Evolutionary conservation across 2,797 vertebrate genomes (phyloP), one percentile per base, ranked within the genome.

Genomic region (Neosilurus mollespiculum): DNA sequence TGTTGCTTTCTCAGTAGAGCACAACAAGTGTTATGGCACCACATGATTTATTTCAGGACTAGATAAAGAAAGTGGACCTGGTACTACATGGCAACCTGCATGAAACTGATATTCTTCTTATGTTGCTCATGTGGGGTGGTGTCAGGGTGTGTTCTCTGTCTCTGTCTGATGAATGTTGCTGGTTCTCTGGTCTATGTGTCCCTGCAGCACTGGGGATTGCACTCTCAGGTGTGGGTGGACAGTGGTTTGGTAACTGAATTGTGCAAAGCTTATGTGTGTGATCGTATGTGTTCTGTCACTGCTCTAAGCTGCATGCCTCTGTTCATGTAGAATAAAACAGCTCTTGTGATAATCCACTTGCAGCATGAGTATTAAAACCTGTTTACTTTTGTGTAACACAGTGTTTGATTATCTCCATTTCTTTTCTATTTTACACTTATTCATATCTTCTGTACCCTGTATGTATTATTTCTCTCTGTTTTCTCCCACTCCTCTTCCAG

Each of bases 151-250:
- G 83, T 71, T 87, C 56, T 87, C 65, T 85, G 83, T 81, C 70
- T 84, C 91, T 90, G 91, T 91, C 86, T 94, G 87, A 93, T 83
- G 84, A 90, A 78, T 92, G 90, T 93, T 87, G 91, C 80, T 91
- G 92, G 88, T 90, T 88, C 81, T 87, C 61, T 73, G 83, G 67
- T 86, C 86, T 84, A 88, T 87, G 81, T 90, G 79, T 83, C 58
- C 58, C 79, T 70, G 79, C 87, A 89, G 88, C 77, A 81, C 56
- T 88, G 78, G 81, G 76, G 81, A 85, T 69, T 84, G 85, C 79
- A 85, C 81, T 88, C 83, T 87, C 81, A 86, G 87, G 88, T 88
- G 87, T 88, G 84, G 84, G 81, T 62, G 83, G 78, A 86, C 69
- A 71, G 43, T 83, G 86, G 72, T 87, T 87, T 86, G 82, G n/a